Evolutionary conservation across 2,797 vertebrate species (phyloP).

Genomic region (Phyllotis vaccarum): DNA sequence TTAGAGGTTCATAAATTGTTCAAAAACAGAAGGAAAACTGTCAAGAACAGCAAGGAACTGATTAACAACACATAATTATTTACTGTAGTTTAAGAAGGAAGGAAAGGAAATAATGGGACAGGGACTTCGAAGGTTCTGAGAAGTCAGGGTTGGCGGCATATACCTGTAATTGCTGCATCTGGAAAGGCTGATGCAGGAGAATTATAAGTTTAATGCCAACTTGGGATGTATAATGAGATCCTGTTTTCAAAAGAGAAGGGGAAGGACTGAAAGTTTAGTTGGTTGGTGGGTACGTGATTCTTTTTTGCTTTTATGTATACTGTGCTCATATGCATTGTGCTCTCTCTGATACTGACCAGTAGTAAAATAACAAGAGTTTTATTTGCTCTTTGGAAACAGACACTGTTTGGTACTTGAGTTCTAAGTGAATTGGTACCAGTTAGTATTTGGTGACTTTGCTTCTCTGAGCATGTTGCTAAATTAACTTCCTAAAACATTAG

Average conservation of each 20-base stretch:
- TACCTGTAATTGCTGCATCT: neutral
- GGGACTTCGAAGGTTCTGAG: conserved; percentile 14
- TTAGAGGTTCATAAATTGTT: neutral
- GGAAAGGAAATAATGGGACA: conserved; percentile 14
- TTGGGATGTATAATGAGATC: neutral
- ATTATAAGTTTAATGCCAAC: neutral
- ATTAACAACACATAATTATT: conserved; percentile 17
- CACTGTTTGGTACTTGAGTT: conserved; percentile 44
- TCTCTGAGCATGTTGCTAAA: conserved; percentile 25
- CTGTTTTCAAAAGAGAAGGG: neutral
- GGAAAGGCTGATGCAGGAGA: neutral
- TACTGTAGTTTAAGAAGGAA: conserved; percentile 28
- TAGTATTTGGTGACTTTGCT: conserved; percentile 51
- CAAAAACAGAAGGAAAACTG: conserved; percentile 2
- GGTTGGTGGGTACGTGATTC: neutral
- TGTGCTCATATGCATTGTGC: neutral
- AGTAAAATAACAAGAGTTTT: conserved; percentile 29
- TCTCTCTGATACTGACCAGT: conserved; percentile 39
- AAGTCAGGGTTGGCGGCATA: neutral
- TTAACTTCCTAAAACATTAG: neutral
- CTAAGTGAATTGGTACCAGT: conserved; percentile 42
- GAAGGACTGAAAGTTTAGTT: conserved; percentile 1
- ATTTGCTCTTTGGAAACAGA: conserved; percentile 44
- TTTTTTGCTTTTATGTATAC: conserved; percentile 29
- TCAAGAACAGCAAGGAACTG: conserved; percentile 39